Evolutionary conservation across 2,888 invertebrate genomes (phyloP), one percentile per base, ranked within the genome.

Genomic region (Germaria angustata): DNA sequence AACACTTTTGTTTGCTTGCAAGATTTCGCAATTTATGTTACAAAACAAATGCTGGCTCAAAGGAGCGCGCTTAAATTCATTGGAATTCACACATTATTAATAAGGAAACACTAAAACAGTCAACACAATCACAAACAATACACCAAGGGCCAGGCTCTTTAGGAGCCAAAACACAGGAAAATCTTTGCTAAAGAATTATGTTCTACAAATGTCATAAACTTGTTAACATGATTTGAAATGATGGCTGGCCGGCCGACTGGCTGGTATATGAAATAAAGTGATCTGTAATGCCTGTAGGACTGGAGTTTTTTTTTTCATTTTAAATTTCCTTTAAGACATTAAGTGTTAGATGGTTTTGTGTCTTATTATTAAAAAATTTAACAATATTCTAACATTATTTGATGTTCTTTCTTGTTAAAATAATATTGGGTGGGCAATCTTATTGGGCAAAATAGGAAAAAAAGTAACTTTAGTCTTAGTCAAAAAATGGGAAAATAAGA

Each of bases 201-300:
- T 76, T 76, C 82, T 75, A 82, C 79, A 82, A 82, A 82, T 79
- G 75, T 82, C 82, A 76, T 71, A 73, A 65, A 71, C 34, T 53
- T 82, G 75, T 76, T 71, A 66, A 79, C 75, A 75, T 32, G 32
- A 28, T 34, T 59, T 51, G 15, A 6, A 0, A 20, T 5, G n/a
- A n/a, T n/a, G n/a, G n/a, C n/a, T n/a, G n/a, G n/a, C n/a, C n/a
- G n/a, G n/a, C n/a, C n/a, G n/a, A n/a, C n/a, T 77, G 36, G 15
- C 11, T 77, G 46, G 20, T 49, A 76, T 9, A n/a, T 66, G 20
- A 46, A 53, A 41, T 41, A 7, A 66, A 65, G 22, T 34, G 39
- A 24, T 65, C 15, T 9, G 6, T 15, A 9, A n/a, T 13, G n/a
- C 2, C 22, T 11, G 32, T 46, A 22, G 8, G 17, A 8, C 34